Evolutionary conservation across 2,888 invertebrate species (phyloP), one percentile per base, ranked within the genome.

Genomic region (Dolichomitus sp.): DNA sequence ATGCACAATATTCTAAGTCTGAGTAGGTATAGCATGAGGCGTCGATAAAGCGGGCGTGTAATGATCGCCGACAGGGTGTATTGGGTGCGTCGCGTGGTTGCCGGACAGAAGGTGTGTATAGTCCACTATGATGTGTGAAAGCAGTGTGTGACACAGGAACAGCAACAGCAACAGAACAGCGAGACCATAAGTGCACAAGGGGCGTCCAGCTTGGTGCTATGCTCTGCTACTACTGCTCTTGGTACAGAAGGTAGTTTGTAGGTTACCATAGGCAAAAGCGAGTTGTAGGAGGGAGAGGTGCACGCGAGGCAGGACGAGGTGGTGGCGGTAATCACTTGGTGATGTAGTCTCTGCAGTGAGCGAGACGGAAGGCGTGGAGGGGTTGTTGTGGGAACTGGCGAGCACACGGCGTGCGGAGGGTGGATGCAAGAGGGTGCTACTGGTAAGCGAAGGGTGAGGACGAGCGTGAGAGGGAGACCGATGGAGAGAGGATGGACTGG

Each of bases 291-390:
- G 50, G 70, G 52, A 76, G 63, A 63, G 23, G 33, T 61, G 45
- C 48, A 30, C 37, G 72, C 66, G 80, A 27, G 17, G 75, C 54
- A 70, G 84, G 83, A 81, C 74, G 85, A 86, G 88, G 85, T 86
- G 87, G 89, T 14, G 42, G 65, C 89, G 91, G 91, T 92, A 92
- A 92, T 91, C 92, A 91, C 91, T 92, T 86, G 92, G 91, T 91
- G 91, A 92, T 92, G 91, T 91, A 92, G 90, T 91, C 90, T 87
- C 88, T 87, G 91, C 88, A 87, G 85, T 80, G 87, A 86, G 84
- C 84, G 86, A 86, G 85, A 84, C 81, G 80, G 83, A 48, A 75
- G 50, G 33, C 37, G 59, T 14, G 45, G 70, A 17, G 70, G 42
- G 57, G 57, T 57, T 45, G 70, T 57, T 50, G 72, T 9, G 45